phyloP scores from a whole-genome alignment of 2,113 vertebrate species.

The Fulmarus glacialis region DNA sequence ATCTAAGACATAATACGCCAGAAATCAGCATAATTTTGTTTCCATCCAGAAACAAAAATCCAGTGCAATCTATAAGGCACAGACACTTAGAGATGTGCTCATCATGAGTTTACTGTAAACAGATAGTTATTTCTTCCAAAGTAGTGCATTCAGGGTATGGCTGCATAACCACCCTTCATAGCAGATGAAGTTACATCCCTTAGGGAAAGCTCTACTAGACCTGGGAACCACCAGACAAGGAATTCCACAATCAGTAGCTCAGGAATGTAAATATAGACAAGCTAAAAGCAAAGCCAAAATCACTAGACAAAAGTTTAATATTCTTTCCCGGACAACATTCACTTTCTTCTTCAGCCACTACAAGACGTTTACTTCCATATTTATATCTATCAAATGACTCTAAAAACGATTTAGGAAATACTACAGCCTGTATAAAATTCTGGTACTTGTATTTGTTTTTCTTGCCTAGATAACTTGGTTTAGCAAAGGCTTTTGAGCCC shows the following conservation, averaged over 20 bases:
- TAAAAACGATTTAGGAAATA: not conserved
- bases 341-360: not conserved
- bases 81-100: not conserved
- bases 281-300: slow-evolving; percentile 39
- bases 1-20: not conserved
- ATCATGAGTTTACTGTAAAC: not conserved
- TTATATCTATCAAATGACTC: not conserved
- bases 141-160: not conserved
- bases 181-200: slow-evolving; percentile 60
- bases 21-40: not conserved
- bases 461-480: not conserved
- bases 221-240: slow-evolving; percentile 25
- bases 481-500: not conserved
- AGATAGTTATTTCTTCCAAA: not conserved
- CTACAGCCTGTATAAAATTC: not conserved
- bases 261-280: slow-evolving; percentile 59
- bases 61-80: not conserved
- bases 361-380: not conserved
- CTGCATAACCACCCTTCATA: not conserved
- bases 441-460: not conserved
- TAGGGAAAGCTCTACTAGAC: slow-evolving; percentile 40
- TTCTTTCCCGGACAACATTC: not conserved
- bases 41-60: not conserved
- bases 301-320: not conserved
- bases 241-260: slow-evolving; percentile 37